Conservation (phyloP, 2,888 invertebrate genomes). For the Malthinus flaveolus region DNA sequence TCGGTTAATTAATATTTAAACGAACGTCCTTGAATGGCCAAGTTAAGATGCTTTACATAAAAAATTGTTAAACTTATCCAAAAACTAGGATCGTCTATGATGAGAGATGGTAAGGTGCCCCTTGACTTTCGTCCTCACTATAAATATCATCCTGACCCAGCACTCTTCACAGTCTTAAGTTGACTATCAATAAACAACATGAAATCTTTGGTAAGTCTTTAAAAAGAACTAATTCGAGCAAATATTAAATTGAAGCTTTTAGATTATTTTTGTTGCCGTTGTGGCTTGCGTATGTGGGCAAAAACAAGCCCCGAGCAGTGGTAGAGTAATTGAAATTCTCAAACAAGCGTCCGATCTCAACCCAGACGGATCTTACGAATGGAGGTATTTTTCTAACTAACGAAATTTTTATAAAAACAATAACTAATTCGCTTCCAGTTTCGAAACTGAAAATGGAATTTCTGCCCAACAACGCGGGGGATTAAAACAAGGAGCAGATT, state of each 20-base stretch:
- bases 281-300: slow-evolving; percentile 37
- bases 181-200: slow-evolving; percentile 21
- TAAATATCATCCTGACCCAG: slow-evolving; percentile 22
- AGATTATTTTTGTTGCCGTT: slow-evolving; percentile 35
- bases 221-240: background rate
- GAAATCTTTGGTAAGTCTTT: slow-evolving; percentile 25
- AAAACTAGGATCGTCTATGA: slow-evolving; percentile 23
- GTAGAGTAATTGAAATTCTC: slow-evolving; percentile 43
- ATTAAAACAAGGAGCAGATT: slow-evolving; percentile 38
- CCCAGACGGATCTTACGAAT: slow-evolving; percentile 59
- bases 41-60: slow-evolving; percentile 23
- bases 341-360: slow-evolving; percentile 56
- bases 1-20: slow-evolving; percentile 11
- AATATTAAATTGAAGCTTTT: slow-evolving; percentile 2
- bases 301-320: slow-evolving; percentile 34
- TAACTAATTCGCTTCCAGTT: slow-evolving; percentile 49
- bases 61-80: slow-evolving; percentile 22
- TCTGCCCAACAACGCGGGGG: slow-evolving; percentile 63
- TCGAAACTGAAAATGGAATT: slow-evolving; percentile 67
- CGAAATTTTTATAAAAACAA: background rate
- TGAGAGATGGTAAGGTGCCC: slow-evolving; percentile 25
- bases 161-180: slow-evolving; percentile 22
- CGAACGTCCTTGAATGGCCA: slow-evolving; percentile 19
- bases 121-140: slow-evolving; percentile 26
- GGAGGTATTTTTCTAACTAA: slow-evolving; percentile 49